Evolutionary conservation across 2,113 vertebrate species (phyloP).

Genomic region (Trichechus manatus): DNA sequence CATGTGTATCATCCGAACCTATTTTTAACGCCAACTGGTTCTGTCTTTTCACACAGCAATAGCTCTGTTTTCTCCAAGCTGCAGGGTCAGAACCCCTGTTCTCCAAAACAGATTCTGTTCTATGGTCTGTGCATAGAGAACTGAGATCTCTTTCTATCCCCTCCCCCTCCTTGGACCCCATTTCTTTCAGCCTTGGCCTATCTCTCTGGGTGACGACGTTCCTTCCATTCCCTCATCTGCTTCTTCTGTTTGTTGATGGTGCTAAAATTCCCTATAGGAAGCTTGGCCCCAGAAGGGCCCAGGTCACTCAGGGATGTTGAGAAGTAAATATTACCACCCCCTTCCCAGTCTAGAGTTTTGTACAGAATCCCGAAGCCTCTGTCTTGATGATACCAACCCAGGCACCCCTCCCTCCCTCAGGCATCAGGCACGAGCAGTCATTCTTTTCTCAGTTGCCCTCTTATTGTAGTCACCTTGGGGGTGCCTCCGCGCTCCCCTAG

Average conservation of each 20-base stretch:
- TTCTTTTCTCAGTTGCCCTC: background rate
- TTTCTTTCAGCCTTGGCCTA: background rate
- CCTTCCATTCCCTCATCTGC: too few species aligned
- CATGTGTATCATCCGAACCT: background rate
- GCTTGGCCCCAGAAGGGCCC: background rate
- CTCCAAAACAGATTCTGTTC: background rate
- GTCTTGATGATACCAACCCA: background rate
- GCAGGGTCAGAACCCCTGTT: background rate
- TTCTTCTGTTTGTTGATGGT: background rate
- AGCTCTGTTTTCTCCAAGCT: constrained; percentile 34
- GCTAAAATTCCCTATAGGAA: background rate
- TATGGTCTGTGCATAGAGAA: background rate
- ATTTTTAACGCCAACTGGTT: constrained; percentile 56
- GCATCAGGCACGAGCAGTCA: background rate
- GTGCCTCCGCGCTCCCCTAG: background rate
- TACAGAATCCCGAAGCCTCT: background rate
- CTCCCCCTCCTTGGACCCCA: background rate
- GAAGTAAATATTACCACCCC: background rate
- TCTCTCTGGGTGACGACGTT: background rate
- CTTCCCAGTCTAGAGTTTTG: background rate
- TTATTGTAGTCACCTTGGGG: background rate
- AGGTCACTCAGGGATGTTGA: background rate
- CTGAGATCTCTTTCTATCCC: background rate
- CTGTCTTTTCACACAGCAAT: background rate
- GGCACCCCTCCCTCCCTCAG: background rate